Evolutionary conservation across 2,797 vertebrate species (phyloP).

Genomic region (Tolypeutes matacus): DNA sequence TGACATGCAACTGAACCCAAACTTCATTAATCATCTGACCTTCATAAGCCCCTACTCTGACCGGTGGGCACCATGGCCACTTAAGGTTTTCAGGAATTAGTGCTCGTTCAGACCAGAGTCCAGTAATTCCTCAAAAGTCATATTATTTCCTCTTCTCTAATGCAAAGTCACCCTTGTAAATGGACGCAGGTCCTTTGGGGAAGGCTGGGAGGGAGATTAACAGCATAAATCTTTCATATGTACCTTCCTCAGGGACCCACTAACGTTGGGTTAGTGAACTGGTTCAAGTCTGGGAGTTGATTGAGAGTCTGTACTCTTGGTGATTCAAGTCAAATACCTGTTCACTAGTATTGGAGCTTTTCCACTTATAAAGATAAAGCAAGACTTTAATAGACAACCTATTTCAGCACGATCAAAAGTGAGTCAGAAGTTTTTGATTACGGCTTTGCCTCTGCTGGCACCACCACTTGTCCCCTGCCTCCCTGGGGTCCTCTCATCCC

Average conservation of each 20-base stretch:
- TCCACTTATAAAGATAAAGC: not conserved
- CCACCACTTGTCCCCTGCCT: not conserved
- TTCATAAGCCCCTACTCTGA: not conserved
- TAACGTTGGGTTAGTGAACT: not conserved
- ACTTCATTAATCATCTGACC: not conserved
- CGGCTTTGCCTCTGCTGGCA: not conserved
- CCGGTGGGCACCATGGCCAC: not conserved
- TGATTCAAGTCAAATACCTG: conserved; percentile 17
- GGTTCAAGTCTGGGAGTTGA: not conserved
- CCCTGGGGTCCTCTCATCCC: not conserved
- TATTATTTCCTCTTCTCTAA: not conserved
- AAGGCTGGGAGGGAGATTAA: not conserved
- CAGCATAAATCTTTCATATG: not conserved
- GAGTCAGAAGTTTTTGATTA: conserved; percentile 11
- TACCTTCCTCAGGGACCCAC: not conserved
- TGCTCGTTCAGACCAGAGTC: not conserved
- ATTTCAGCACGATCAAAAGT: not conserved
- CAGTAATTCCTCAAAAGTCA: not conserved
- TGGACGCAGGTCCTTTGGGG: not conserved
- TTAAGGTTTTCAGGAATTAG: not conserved
- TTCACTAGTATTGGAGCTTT: conserved; percentile 3
- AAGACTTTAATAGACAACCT: not conserved
- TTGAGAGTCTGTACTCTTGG: not conserved
- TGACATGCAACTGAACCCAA: not conserved
- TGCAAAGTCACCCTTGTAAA: not conserved